Percentiles rank a stretch among this genome's conserved stretches.
phyloP scores from a whole-genome alignment of 2,113 vertebrate genomes.

The Empidonax alnorum region DNA sequence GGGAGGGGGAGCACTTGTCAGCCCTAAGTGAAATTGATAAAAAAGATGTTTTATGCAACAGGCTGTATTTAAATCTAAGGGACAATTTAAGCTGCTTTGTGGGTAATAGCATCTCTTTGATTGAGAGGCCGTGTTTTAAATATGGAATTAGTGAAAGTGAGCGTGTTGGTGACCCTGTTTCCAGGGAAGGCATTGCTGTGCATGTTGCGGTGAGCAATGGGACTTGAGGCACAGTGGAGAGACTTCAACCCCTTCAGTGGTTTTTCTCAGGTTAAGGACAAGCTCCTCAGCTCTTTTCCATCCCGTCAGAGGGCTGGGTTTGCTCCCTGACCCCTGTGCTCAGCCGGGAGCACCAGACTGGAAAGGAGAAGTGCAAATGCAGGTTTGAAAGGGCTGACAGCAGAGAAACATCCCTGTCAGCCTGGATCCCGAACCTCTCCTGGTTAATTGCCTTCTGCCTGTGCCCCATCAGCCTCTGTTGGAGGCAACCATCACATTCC shows the following conservation, averaged over 20 bases:
- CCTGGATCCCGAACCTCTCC: background rate
- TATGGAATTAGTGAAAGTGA: background rate
- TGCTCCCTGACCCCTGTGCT: background rate
- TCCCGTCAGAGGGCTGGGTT: background rate
- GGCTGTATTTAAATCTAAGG: slow-evolving; percentile 12
- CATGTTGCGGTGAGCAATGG: background rate
- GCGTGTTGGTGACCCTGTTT: background rate
- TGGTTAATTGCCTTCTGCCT: background rate
- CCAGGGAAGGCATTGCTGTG: background rate
- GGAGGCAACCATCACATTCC: background rate
- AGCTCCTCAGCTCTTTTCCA: background rate
- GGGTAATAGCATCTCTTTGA: background rate
- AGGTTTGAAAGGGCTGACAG: background rate
- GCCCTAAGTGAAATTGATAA: slow-evolving; percentile 10
- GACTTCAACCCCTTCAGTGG: background rate
- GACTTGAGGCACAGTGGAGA: background rate
- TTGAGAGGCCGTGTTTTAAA: background rate
- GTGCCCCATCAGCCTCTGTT: background rate
- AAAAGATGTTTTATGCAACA: slow-evolving; percentile 34
- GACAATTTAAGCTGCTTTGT: slow-evolving; percentile 5
- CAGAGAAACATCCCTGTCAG: background rate
- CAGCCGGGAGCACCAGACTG: background rate
- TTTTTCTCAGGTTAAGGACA: background rate
- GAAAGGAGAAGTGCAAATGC: background rate
- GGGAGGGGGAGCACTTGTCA: background rate